These are phyloP conservation scores for Maniola hyperantus DNA, from an alignment of 2,888 invertebrate genomes.

Conservation along the genomic window DNA sequence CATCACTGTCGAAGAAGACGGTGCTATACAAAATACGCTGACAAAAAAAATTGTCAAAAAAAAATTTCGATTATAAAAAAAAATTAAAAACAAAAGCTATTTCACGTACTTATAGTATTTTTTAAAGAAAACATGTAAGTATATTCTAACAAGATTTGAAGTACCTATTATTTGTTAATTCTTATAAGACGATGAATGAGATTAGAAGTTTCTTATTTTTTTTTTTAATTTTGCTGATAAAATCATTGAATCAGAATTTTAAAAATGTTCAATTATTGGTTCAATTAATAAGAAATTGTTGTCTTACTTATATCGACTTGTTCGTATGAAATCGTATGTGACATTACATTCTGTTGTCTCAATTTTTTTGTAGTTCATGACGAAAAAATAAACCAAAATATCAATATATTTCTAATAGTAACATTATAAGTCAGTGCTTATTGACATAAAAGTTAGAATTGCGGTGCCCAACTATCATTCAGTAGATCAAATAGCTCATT, in stretches of 20 bases:
- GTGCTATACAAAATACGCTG: too few relatives aligned
- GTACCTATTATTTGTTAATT: not conserved
- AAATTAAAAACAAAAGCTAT: too few relatives aligned
- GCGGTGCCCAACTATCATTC: constrained; percentile 9
- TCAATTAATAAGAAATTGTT: not conserved
- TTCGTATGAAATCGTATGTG: too few relatives aligned
- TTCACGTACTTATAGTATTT: too few relatives aligned
- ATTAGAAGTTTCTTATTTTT: not conserved
- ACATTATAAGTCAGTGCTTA: not conserved
- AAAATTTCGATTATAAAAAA: too few relatives aligned
- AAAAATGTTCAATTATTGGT: not conserved
- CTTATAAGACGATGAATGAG: too few relatives aligned
- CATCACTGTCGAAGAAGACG: too few relatives aligned
- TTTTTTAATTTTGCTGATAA: not conserved
- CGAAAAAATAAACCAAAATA: not conserved
- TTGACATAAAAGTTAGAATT: not conserved
- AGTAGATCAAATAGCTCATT: constrained; percentile 16
- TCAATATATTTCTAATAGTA: not conserved
- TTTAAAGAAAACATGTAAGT: not conserved
- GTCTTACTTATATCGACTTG: too few relatives aligned
- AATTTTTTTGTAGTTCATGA: not conserved
- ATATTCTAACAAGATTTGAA: not conserved
- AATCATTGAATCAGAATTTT: not conserved
- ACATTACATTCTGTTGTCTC: not conserved
- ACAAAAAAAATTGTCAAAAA: too few relatives aligned